A percentile compares a stretch with the other conserved stretches of the same genome.
These are phyloP conservation scores for Siphonodentalium dalli DNA, from an alignment of 2,888 invertebrate species.

Conservation along the genomic window DNA sequence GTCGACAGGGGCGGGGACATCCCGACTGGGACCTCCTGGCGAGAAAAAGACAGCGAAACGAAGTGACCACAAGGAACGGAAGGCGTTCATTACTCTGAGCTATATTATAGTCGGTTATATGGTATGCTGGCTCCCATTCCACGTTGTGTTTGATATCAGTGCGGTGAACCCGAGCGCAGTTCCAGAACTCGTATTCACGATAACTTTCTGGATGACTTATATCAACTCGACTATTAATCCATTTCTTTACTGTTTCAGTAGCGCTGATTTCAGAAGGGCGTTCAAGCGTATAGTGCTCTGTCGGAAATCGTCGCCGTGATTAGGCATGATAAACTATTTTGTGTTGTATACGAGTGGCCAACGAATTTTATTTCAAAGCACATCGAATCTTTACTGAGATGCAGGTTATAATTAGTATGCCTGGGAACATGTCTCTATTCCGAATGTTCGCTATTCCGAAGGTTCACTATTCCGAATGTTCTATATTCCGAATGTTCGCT, in stretches of 20 bases:
- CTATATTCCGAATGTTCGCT: too few species aligned
- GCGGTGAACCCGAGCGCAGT: slow-evolving; percentile 35
- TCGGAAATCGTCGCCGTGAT: too few species aligned
- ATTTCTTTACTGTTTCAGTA: slow-evolving; percentile 48
- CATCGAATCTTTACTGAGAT: too few species aligned
- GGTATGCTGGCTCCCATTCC: slow-evolving; percentile 50
- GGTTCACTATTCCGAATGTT: too few species aligned
- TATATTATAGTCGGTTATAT: slow-evolving; percentile 46
- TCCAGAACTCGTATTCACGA: slow-evolving; percentile 30
- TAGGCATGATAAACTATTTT: too few species aligned
- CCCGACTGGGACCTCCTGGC: too few species aligned
- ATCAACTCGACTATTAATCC: slow-evolving; percentile 51
- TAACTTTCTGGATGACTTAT: slow-evolving; percentile 50
- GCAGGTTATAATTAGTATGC: too few species aligned
- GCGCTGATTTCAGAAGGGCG: slow-evolving; percentile 39
- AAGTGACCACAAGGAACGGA: slow-evolving; percentile 19
- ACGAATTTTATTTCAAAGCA: too few species aligned
- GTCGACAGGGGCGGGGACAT: not conserved
- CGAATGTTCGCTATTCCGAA: too few species aligned
- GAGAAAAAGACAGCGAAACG: slow-evolving; percentile 1
- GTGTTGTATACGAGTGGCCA: too few species aligned
- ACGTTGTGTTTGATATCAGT: slow-evolving; percentile 46
- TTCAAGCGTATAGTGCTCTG: slow-evolving; percentile 30
- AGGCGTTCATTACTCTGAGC: slow-evolving; percentile 41
- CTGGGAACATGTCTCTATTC: too few species aligned